A percentile compares a stretch with the other conserved stretches of the same genome.
Evolutionary conservation across 2,888 invertebrate species (phyloP).

Genomic region (Drosophila falleni): DNA sequence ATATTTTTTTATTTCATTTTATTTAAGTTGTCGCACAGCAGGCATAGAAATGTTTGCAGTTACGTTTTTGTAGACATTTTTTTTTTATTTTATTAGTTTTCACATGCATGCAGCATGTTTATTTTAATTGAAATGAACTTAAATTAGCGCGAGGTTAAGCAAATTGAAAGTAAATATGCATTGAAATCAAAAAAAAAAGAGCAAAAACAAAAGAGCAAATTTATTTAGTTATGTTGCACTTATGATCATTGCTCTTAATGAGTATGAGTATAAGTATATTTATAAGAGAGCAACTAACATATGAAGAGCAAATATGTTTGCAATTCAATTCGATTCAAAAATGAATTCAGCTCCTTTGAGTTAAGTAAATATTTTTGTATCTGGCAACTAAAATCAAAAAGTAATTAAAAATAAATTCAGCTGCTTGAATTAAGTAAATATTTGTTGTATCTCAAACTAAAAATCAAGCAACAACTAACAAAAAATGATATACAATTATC

Average conservation of each 20-base stretch:
- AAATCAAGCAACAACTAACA: conserved; percentile 25
- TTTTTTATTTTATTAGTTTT: conserved; percentile 39
- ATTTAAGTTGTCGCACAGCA: conserved; percentile 52
- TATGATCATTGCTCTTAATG: background rate
- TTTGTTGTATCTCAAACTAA: conserved; percentile 11
- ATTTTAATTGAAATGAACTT: conserved; percentile 85
- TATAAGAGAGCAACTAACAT: background rate
- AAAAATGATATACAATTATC: conserved; percentile 33
- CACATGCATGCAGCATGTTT: conserved; percentile 41
- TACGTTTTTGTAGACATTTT: conserved; percentile 20
- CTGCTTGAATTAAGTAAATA: conserved; percentile 2
- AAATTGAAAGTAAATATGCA: conserved; percentile 83
- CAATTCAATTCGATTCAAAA: conserved; percentile 2
- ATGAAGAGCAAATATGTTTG: background rate
- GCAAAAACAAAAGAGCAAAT: conserved; percentile 3
- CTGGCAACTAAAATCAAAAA: no score
- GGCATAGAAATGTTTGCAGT: conserved; percentile 50
- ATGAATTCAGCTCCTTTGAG: conserved; percentile 12
- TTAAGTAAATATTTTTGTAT: background rate
- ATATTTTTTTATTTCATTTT: conserved; percentile 20
- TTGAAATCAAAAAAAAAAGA: conserved; percentile 26
- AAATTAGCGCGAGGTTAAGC: conserved; percentile 84
- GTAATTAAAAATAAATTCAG: conserved; percentile 10
- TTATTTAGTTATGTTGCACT: conserved; percentile 1
- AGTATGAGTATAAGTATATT: no score